These are phyloP conservation scores for Ophthalmolycus amberensis DNA, from an alignment of 2,113 vertebrate species.

Conservation along the genomic window DNA sequence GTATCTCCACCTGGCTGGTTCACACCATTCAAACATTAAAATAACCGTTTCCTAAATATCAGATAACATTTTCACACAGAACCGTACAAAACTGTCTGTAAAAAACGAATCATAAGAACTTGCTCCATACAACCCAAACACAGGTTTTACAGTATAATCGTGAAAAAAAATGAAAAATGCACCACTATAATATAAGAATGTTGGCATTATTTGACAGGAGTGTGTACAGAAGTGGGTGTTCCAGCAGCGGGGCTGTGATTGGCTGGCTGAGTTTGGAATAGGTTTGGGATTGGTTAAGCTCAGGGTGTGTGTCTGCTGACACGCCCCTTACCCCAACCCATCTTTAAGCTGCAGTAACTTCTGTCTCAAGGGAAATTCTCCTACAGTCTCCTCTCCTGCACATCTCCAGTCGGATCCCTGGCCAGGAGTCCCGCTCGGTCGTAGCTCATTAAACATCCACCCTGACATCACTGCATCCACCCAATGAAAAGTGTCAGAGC, in stretches of 20 bases:
- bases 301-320: constrained; percentile 58
- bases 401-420: neutral
- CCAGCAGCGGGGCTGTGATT: constrained; percentile 25
- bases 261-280: constrained; percentile 25
- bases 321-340: constrained; percentile 27
- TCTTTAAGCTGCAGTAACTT: constrained; percentile 27
- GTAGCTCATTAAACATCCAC: constrained; percentile 22
- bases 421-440: constrained; percentile 9
- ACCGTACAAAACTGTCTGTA: no score
- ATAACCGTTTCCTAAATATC: neutral
- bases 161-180: neutral
- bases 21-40: neutral
- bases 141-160: neutral
- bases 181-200: neutral
- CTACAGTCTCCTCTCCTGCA: neutral
- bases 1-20: neutral
- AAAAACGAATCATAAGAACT: neutral
- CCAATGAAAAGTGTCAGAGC: constrained; percentile 21
- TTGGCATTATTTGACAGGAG: neutral
- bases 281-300: constrained; percentile 44
- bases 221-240: constrained; percentile 15
- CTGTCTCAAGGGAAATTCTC: constrained; percentile 13
- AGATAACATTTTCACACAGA: neutral
- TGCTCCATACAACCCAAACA: neutral
- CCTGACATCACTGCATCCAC: constrained; percentile 35